Base-by-base conservation (phyloP, 1,140 invertebrate genomes). In the Aphidius gifuensis region DNA sequence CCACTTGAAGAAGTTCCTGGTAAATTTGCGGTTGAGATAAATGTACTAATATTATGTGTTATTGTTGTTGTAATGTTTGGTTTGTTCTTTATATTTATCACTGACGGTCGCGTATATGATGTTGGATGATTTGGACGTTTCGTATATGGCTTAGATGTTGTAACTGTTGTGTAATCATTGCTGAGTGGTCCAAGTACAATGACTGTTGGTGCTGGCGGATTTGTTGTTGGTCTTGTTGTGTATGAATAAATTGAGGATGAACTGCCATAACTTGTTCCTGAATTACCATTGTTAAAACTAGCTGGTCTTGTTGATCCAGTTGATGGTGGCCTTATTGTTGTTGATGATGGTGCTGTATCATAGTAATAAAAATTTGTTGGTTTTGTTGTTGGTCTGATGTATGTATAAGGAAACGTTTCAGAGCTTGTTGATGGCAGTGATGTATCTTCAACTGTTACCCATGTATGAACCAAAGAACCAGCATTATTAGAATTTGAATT, bases 171-270 rank as follows among this genome's bases (percentile, higher is more conserved):
- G 78, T 81, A 73, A 23, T 78, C 74, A 11, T 78, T 74, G 16
- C 73, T 77, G 0, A 84, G 64, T 0, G 85, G 85, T 9, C 85
- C 85, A 4, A 91, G 69, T 11, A 90, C 88, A 38, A 91, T 91
- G 0, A 91, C 85, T 0, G 89, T 90, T 6, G 89, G 89, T 7
- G 88, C 87, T 9, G 87, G 87, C 61, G 77, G 75, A 55, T 79
- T 78, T 1, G 74, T 77, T 6, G 76, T 79, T n/a, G 79, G 77
- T 63, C 71, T 73, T 5, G 66, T 76, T 1, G 73, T 68, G 11
- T 77, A 74, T 48, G 65, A 56, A 23, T 69, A 68, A 64, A 57
- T 65, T 21, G 63, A 71, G 58, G 62, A 66, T 40, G 68, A 70
- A 16, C 63, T 64, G n/a, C 58, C 49, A 48, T 62, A 69, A 42